These are phyloP conservation scores for Poicephalus meyeri DNA, from an alignment of 2,113 vertebrate species.

Conservation along the genomic window DNA sequence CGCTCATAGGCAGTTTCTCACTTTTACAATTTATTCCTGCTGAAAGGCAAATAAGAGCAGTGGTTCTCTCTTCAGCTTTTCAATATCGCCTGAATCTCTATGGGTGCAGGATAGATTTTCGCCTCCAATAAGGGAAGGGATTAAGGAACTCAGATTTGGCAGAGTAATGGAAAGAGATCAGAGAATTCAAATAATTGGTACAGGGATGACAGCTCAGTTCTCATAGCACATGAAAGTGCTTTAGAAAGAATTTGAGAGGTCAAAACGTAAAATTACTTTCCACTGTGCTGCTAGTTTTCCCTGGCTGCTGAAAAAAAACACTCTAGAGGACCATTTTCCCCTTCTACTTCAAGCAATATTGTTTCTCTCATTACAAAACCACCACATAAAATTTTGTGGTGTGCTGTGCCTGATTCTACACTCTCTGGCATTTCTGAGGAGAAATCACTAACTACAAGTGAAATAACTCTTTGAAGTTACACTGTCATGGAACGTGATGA, in stretches of 20 bases:
- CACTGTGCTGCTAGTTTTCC: slow-evolving; percentile 21
- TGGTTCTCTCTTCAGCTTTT: neutral
- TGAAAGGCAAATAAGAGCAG: neutral
- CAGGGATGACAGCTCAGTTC: neutral
- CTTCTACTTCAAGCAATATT: slow-evolving; percentile 7
- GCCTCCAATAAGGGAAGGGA: neutral
- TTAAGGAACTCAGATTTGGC: slow-evolving; percentile 35
- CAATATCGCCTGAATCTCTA: slow-evolving; percentile 19
- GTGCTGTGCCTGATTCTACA: neutral
- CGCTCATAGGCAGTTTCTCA: neutral
- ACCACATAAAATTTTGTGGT: slow-evolving; percentile 23
- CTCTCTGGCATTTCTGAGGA: neutral
- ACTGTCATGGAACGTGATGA: neutral
- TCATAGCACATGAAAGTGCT: neutral
- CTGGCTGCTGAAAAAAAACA: slow-evolving; percentile 13
- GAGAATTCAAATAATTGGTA: slow-evolving; percentile 34
- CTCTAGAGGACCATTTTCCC: slow-evolving; percentile 32
- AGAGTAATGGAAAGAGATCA: slow-evolving; percentile 49
- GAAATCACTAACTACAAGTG: neutral
- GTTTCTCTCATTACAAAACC: slow-evolving; percentile 46
- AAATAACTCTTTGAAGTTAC: neutral
- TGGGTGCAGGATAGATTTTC: neutral
- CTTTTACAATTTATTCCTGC: neutral
- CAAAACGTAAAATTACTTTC: slow-evolving; percentile 57
- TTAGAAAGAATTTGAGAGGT: slow-evolving; percentile 42